Percentiles rank a stretch among this genome's conserved stretches.
Evolutionary conservation across 2,113 vertebrate species (phyloP).

Genomic region (Sebastes schlegelii): DNA sequence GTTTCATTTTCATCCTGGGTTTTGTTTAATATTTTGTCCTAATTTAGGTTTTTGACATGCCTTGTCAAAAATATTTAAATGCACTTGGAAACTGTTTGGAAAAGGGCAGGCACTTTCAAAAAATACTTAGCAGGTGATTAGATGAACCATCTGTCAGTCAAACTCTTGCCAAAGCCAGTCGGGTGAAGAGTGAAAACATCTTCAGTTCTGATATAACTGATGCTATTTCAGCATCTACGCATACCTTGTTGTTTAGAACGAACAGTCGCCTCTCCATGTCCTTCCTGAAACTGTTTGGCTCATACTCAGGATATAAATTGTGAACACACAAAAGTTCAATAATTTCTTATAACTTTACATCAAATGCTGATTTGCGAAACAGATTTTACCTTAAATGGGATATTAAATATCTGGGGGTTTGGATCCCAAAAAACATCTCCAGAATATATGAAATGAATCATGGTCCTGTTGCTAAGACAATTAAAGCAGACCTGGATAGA

Average conservation of each 20-base stretch:
- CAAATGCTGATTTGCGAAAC: neutral
- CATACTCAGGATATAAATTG: neutral
- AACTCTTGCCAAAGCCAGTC: too few species aligned
- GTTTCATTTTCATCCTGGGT: neutral
- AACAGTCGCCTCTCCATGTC: neutral
- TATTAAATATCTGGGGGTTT: neutral
- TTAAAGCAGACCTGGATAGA: neutral
- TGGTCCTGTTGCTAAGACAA: neutral
- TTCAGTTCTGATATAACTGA: too few species aligned
- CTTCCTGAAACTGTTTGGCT: neutral
- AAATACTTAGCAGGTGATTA: too few species aligned
- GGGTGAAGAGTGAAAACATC: too few species aligned
- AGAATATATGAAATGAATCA: neutral
- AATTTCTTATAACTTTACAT: neutral
- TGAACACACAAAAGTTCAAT: neutral
- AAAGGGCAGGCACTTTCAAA: too few species aligned
- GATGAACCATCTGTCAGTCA: too few species aligned
- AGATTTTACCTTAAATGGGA: neutral
- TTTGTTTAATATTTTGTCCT: neutral
- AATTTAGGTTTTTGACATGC: neutral
- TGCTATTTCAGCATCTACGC: too few species aligned
- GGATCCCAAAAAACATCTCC: neutral
- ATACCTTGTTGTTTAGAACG: too few species aligned
- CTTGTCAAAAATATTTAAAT: too few species aligned
- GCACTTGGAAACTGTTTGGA: too few species aligned